These are phyloP conservation scores for Hermatobates lingyangjiaoensis DNA, from an alignment of 1,140 invertebrate genomes.

Conservation along the genomic window DNA sequence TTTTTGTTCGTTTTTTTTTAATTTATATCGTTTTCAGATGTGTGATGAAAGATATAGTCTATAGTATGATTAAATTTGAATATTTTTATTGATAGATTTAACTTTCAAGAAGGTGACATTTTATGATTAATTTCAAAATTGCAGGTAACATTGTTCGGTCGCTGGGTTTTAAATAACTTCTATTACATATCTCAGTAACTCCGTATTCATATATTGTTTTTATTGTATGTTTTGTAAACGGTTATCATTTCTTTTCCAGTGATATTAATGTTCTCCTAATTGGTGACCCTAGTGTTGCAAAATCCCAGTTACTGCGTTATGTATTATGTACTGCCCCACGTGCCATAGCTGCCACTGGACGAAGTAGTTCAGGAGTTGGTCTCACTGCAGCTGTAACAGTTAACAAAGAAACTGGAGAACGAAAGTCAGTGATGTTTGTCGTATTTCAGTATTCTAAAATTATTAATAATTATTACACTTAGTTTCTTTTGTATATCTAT, in stretches of 20 bases:
- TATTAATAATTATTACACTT: background rate
- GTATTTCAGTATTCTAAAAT: background rate
- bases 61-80: too few species aligned
- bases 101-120: too few species aligned
- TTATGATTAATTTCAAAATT: too few species aligned
- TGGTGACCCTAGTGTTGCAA: constrained; percentile 97
- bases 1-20: too few species aligned
- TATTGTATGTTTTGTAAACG: too few species aligned
- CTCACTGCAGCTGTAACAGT: constrained; percentile 94
- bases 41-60: too few species aligned
- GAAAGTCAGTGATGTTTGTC: constrained; percentile 26
- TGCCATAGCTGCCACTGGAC: constrained; percentile 90
- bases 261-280: constrained; percentile 95
- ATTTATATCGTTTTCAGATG: too few species aligned
- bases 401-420: constrained; percentile 82
- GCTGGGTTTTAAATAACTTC: too few species aligned
- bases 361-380: constrained; percentile 91
- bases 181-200: too few species aligned
- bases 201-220: too few species aligned
- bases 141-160: too few species aligned
- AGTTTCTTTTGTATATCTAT: constrained; percentile 16
- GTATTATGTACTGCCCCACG: constrained; percentile 84
- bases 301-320: constrained; percentile 91
- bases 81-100: too few species aligned
- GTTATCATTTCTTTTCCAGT: constrained; percentile 32